Evolutionary conservation across 1,140 invertebrate genomes (phyloP).

Genomic region (Pseudachorutes palmiensis): DNA sequence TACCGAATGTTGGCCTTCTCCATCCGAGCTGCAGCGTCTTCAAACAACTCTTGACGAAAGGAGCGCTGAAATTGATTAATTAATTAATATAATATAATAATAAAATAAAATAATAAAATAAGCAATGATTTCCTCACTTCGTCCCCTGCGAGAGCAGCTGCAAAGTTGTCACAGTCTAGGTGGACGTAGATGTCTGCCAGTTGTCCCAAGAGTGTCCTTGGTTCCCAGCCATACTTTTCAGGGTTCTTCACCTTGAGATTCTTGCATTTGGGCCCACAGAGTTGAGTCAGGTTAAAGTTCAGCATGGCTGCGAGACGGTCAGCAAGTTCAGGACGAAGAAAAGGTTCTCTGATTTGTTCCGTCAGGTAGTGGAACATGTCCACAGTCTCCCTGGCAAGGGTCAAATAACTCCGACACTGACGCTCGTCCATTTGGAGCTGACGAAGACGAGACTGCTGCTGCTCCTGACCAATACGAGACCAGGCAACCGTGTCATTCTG

Average conservation of each 20-base stretch:
- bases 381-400: conserved; percentile 88
- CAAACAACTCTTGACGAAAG: conserved; percentile 83
- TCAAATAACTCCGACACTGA: conserved; percentile 88
- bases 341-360: conserved; percentile 86
- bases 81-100: no score
- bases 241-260: conserved; percentile 93
- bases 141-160: conserved; percentile 76
- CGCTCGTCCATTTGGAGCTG: conserved; percentile 83
- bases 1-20: conserved; percentile 74
- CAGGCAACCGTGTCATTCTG: conserved; percentile 63
- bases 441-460: conserved; percentile 64
- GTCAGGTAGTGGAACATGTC: conserved; percentile 98
- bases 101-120: conserved; percentile 2
- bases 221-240: conserved; percentile 88
- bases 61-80: conserved; percentile 82
- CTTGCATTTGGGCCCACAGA: conserved; percentile 95
- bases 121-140: conserved; percentile 52
- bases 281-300: conserved; percentile 92
- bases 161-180: conserved; percentile 84
- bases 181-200: conserved; percentile 95
- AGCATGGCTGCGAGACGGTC: conserved; percentile 93
- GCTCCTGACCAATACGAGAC: conserved; percentile 57
- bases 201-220: conserved; percentile 75
- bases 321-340: conserved; percentile 81
- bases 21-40: conserved; percentile 74